phyloP scores from a whole-genome alignment of 1,140 invertebrate genomes.

The Olivierus martensii region DNA sequence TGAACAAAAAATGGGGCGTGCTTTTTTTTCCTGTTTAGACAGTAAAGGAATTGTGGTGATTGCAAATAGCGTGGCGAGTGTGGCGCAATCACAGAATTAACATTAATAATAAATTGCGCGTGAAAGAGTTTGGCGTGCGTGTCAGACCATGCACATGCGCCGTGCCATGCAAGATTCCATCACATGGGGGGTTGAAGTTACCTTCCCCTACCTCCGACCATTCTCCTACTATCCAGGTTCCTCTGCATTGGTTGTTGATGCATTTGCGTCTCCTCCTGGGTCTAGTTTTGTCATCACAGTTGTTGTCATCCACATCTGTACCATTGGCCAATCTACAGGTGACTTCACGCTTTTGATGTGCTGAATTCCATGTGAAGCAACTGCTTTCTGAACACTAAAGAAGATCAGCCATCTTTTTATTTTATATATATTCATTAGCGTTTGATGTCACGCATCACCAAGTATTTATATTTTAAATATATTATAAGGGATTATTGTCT shows the following conservation, averaged over 20 bases:
- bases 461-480: too few species aligned
- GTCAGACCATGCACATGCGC: too few species aligned
- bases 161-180: too few species aligned
- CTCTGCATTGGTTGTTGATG: slow-evolving; percentile 59
- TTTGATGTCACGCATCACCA: too few species aligned
- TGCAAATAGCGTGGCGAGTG: not conserved
- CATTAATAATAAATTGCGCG: not conserved
- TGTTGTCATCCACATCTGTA: slow-evolving; percentile 37
- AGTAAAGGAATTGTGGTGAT: not conserved
- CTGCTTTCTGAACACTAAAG: too few species aligned
- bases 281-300: slow-evolving; percentile 48
- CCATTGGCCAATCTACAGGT: slow-evolving; percentile 31
- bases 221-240: slow-evolving; percentile 65
- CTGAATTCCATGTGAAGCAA: slow-evolving; percentile 59
- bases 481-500: not conserved
- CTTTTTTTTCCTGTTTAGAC: not conserved
- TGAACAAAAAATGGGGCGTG: not conserved
- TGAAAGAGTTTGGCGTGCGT: too few species aligned
- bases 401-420: too few species aligned
- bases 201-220: slow-evolving; percentile 60
- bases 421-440: too few species aligned
- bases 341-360: slow-evolving; percentile 18
- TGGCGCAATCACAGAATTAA: not conserved
- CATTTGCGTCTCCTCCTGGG: slow-evolving; percentile 59
- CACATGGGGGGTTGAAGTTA: too few species aligned